Percentiles rank a stretch among this genome's conserved stretches.
Conservation (phyloP, 2,888 invertebrate species). For the Sminthurinus aureus region DNA sequence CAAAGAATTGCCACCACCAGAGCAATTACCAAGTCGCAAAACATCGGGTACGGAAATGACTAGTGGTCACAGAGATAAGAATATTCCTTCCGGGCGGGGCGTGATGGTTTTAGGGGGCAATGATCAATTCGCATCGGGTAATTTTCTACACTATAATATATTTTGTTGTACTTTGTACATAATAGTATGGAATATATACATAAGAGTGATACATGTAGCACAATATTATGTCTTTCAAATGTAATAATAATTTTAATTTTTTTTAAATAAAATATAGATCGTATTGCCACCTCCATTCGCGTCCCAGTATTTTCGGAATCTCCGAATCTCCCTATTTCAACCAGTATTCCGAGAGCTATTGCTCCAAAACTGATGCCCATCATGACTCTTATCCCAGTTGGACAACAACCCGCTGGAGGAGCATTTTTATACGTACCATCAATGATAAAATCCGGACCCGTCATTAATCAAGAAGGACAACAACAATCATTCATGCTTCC, state of each 20-base stretch:
- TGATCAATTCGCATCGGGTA: slow-evolving; percentile 45
- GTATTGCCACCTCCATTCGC: slow-evolving; percentile 60
- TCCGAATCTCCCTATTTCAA: slow-evolving; percentile 56
- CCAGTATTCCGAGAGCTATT: slow-evolving; percentile 59
- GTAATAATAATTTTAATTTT: neutral
- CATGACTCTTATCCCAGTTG: slow-evolving; percentile 60
- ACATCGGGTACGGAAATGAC: slow-evolving; percentile 60
- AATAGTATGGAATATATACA: too few relatives aligned
- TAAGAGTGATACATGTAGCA: too few relatives aligned
- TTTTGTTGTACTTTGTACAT: too few relatives aligned
- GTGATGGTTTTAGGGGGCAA: slow-evolving; percentile 59
- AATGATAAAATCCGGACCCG: slow-evolving; percentile 42
- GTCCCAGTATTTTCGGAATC: slow-evolving; percentile 60
- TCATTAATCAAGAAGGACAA: neutral
- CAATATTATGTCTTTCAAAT: too few relatives aligned
- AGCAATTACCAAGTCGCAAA: slow-evolving; percentile 58
- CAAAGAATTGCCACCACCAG: slow-evolving; percentile 55
- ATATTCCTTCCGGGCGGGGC: slow-evolving; percentile 59
- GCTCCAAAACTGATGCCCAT: slow-evolving; percentile 60
- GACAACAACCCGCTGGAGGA: slow-evolving; percentile 57
- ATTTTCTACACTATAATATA: neutral
- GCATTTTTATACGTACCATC: slow-evolving; percentile 58
- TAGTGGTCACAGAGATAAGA: slow-evolving; percentile 60
- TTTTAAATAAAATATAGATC: slow-evolving; percentile 7
- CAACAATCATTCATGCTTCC: slow-evolving; percentile 39